phyloP scores from a whole-genome alignment of 2,797 vertebrate genomes.

The Rallus crepitans region DNA sequence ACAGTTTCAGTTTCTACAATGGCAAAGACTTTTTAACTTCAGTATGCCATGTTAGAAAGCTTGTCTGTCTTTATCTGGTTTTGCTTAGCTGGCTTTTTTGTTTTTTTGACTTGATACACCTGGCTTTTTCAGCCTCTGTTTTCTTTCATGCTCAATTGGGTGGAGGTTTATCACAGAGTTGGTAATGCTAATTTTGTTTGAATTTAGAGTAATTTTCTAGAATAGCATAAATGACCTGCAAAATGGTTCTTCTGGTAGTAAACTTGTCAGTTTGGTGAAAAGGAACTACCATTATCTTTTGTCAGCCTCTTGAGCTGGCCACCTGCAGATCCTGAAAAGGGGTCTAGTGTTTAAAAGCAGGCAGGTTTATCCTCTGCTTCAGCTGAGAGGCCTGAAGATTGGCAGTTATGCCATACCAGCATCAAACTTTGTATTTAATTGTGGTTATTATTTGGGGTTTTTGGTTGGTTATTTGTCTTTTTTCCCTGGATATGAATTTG shows the following conservation, averaged over 20 bases:
- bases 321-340: background rate
- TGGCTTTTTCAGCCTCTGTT: background rate
- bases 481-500: background rate
- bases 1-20: background rate
- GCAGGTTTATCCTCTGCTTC: background rate
- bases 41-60: background rate
- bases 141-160: background rate
- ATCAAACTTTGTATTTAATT: background rate
- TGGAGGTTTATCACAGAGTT: background rate
- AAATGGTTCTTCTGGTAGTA: background rate
- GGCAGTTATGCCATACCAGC: background rate
- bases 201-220: background rate
- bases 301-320: background rate
- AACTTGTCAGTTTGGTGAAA: background rate
- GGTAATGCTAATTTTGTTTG: background rate
- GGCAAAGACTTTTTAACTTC: background rate
- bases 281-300: background rate
- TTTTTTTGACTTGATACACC: background rate
- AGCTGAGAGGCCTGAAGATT: background rate
- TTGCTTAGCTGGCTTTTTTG: background rate
- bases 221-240: background rate
- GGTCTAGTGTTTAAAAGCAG: background rate
- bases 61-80: background rate
- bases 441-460: background rate
- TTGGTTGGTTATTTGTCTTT: background rate